Conservation (phyloP, 2,888 invertebrate species). For the Cynaeus angustus region DNA sequence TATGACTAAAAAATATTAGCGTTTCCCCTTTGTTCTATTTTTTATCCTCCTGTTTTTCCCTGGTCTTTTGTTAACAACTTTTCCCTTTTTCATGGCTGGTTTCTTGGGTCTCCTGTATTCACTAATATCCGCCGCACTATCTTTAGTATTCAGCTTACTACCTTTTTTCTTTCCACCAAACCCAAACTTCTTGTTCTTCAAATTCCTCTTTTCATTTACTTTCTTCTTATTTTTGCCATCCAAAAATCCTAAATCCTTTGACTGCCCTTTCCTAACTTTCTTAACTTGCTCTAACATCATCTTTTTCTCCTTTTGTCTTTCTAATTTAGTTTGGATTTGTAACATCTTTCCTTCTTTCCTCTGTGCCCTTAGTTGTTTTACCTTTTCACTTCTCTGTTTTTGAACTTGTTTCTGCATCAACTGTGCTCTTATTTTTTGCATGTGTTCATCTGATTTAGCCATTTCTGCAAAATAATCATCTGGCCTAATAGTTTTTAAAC, state of each 20-base stretch:
- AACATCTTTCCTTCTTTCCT: constrained; percentile 95
- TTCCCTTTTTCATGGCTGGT: constrained; percentile 57
- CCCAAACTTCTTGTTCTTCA: constrained; percentile 91
- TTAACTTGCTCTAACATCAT: constrained; percentile 95
- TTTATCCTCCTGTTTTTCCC: constrained; percentile 72
- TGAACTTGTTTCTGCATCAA: constrained; percentile 88
- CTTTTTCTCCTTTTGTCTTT: constrained; percentile 92
- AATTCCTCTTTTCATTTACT: constrained; percentile 74
- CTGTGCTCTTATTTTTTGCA: constrained; percentile 94
- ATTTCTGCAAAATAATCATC: constrained; percentile 99
- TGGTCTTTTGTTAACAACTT: constrained; percentile 63
- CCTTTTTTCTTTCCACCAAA: constrained; percentile 97
- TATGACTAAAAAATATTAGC: constrained; percentile 12
- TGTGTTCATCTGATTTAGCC: constrained; percentile 97
- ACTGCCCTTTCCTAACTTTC: constrained; percentile 88
- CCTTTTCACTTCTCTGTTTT: constrained; percentile 91
- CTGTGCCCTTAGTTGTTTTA: constrained; percentile 90
- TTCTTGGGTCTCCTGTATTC: constrained; percentile 71
- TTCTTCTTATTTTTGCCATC: constrained; percentile 74
- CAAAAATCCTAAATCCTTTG: constrained; percentile 86
- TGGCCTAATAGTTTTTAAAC: constrained; percentile 87
- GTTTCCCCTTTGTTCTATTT: constrained; percentile 67
- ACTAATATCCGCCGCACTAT: constrained; percentile 82
- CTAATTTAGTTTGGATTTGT: constrained; percentile 85
- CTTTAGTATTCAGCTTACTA: constrained; percentile 88